Percentiles rank a stretch among this genome's conserved stretches.
phyloP scores from a whole-genome alignment of 2,797 vertebrate genomes.

The Brotogeris chrysoptera region DNA sequence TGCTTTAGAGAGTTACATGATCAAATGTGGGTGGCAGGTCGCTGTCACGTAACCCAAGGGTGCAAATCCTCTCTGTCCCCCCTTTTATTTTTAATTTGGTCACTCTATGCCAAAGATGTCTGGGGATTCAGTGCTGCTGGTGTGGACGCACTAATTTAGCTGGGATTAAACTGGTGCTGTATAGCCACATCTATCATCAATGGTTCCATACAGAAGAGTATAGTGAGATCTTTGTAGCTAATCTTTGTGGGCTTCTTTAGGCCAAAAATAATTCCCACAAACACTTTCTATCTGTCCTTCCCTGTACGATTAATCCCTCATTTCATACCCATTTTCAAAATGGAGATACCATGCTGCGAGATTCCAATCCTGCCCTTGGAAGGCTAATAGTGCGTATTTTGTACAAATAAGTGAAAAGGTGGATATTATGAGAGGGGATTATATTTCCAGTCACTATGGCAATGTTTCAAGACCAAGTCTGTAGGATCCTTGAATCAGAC shows the following conservation, averaged over 20 bases:
- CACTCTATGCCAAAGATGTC: background rate
- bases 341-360: background rate
- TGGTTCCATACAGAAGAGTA: constrained; percentile 7
- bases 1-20: background rate
- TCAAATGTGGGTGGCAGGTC: background rate
- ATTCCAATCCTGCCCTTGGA: background rate
- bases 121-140: background rate
- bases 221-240: constrained; percentile 25
- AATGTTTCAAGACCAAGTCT: background rate
- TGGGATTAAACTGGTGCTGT: background rate
- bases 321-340: constrained; percentile 15
- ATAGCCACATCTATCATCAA: constrained; percentile 15
- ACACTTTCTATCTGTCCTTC: constrained; percentile 19
- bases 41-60: background rate
- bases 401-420: background rate
- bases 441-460: background rate
- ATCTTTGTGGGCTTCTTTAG: constrained; percentile 23
- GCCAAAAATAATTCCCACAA: constrained; percentile 58
- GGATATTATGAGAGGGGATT: background rate
- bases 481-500: background rate
- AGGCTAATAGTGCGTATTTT: background rate
- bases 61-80: background rate
- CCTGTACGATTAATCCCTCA: background rate
- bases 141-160: background rate
- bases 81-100: background rate